Evolutionary conservation across 2,888 invertebrate species (phyloP).

Genomic region (Chrysopilus asiliformis): DNA sequence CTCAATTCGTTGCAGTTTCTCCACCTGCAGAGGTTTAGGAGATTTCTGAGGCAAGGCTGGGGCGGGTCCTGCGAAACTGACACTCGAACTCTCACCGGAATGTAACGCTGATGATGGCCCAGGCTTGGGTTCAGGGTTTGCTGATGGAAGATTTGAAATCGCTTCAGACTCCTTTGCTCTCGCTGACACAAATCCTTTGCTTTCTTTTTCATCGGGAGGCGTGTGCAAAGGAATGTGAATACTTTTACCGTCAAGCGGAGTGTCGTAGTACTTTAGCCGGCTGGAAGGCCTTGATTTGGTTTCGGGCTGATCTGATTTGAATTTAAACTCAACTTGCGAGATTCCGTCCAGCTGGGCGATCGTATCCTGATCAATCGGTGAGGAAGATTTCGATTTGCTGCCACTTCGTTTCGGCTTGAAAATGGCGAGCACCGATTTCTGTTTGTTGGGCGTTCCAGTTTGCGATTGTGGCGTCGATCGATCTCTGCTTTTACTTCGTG

Average conservation of each 20-base stretch:
- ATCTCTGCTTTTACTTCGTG: constrained; percentile 50
- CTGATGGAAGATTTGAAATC: constrained; percentile 6
- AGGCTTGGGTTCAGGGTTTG: constrained; percentile 7
- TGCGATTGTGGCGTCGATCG: constrained; percentile 31
- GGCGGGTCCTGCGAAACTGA: constrained; percentile 2
- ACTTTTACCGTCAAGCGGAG: constrained; percentile 45
- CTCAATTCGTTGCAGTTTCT: constrained; percentile 22
- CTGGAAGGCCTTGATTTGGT: constrained; percentile 26
- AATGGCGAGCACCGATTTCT: constrained; percentile 53
- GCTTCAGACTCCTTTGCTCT: constrained; percentile 9
- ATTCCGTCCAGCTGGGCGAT: constrained; percentile 33
- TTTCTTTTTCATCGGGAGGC: constrained; percentile 51
- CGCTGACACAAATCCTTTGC: constrained; percentile 23
- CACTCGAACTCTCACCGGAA: neutral
- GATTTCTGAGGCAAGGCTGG: constrained; percentile 10
- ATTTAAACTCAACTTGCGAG: constrained; percentile 36
- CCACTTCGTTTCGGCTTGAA: constrained; percentile 46
- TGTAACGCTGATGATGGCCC: constrained; percentile 6
- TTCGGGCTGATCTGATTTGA: constrained; percentile 18
- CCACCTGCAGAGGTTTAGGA: constrained; percentile 15
- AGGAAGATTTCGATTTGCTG: constrained; percentile 38
- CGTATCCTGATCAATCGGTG: constrained; percentile 27
- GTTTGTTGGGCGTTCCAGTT: constrained; percentile 46
- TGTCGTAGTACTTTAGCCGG: constrained; percentile 46
- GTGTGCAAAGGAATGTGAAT: constrained; percentile 63